Percentiles rank a stretch among this genome's conserved stretches.
Conservation (phyloP, 2,797 vertebrate genomes). For the Falco berigora region DNA sequence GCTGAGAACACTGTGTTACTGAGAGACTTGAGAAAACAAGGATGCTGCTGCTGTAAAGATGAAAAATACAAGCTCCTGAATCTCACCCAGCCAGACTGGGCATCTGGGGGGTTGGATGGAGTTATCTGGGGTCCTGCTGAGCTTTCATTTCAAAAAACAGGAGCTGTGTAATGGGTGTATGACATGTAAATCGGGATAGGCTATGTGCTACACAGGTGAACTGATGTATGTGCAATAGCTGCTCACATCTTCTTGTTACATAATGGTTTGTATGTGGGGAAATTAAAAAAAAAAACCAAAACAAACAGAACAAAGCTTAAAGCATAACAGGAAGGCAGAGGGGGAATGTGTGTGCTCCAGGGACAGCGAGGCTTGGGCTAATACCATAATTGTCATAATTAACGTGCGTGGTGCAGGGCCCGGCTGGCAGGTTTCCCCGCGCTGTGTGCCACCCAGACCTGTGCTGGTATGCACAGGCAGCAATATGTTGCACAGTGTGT, state of each 20-base stretch:
- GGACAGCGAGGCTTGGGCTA: neutral
- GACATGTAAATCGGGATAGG: neutral
- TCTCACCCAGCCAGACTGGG: neutral
- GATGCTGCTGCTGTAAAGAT: neutral
- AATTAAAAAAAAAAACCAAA: neutral
- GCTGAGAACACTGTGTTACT: neutral
- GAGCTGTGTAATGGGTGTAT: neutral
- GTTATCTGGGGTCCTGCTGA: neutral
- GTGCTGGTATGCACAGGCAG: neutral
- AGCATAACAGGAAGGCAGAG: neutral
- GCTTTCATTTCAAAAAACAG: neutral
- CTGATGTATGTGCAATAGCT: neutral
- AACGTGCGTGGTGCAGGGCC: neutral
- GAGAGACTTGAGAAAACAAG: neutral
- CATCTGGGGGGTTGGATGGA: neutral
- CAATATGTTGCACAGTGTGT: neutral
- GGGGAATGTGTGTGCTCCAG: neutral
- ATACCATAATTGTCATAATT: neutral
- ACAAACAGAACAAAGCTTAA: neutral
- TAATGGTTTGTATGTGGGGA: neutral
- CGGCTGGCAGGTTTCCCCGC: neutral
- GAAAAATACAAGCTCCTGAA: neutral
- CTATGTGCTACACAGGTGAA: neutral
- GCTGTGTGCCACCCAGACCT: accelerated
- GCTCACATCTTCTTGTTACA: neutral